A percentile compares a stretch with the other conserved stretches of the same genome.
phyloP scores from a whole-genome alignment of 2,888 invertebrate genomes.

The Acanthosepion esculentum region DNA sequence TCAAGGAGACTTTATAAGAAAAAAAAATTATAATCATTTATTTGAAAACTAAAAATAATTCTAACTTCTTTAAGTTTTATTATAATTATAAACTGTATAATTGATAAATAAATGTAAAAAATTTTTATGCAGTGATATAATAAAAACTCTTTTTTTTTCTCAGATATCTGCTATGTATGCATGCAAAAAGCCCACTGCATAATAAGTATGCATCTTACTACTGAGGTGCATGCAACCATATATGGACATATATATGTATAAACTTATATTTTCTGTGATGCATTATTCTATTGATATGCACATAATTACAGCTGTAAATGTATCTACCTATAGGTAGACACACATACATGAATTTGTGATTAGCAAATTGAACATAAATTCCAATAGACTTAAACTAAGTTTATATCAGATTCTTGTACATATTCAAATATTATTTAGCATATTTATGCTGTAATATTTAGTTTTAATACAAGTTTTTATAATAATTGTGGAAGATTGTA shows the following conservation, averaged over 20 bases:
- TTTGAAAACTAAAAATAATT: too few species aligned
- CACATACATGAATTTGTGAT: background rate
- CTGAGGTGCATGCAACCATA: constrained; percentile 21
- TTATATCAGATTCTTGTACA: too few species aligned
- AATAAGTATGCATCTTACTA: background rate
- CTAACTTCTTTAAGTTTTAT: background rate
- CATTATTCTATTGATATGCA: background rate
- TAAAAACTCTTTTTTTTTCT: background rate
- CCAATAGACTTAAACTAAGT: too few species aligned
- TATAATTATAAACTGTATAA: background rate
- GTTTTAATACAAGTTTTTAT: too few species aligned
- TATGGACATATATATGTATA: background rate
- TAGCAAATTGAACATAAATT: too few species aligned
- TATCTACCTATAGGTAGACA: background rate
- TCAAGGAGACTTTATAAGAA: too few species aligned
- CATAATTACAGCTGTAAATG: background rate
- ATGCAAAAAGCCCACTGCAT: background rate
- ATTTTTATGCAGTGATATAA: background rate
- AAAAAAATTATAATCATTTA: too few species aligned
- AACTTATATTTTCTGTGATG: background rate
- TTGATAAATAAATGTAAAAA: background rate
- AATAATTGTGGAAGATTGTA: too few species aligned
- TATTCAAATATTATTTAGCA: too few species aligned
- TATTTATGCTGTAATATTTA: too few species aligned
- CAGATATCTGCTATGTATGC: background rate